Base-by-base conservation (phyloP, 2,888 invertebrate species). In the Muscina levida region DNA sequence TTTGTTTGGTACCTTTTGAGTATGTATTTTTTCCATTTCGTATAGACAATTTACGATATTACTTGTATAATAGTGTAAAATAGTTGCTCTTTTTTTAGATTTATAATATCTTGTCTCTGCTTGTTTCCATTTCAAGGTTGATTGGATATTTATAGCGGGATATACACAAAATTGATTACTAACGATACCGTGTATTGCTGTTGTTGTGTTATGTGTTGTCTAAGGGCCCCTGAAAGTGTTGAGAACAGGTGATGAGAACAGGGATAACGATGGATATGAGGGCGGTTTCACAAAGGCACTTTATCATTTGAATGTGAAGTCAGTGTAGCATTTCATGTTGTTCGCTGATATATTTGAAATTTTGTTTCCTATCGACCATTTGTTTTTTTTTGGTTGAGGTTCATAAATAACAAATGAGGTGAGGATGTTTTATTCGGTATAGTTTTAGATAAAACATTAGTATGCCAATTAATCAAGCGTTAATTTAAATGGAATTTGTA, bases 81-180 rank as follows among this genome's bases (percentile, higher is more conserved):
- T 68, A 46, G 44, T 31, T 42, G 13, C n/a, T 31, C 70, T 48
- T 6, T 22, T 75, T 72, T 67, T 67, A 42, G 17, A 73, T 68
- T 42, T 53, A 0, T 17, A 13, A 37, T n/a, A n/a, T 62, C 53
- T 24, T 11, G 46, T 48, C 6, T 70, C 0, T 66, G 17, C 42
- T 59, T 71, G 46, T 66, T 67, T 57, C 26, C 57, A 48, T 26
- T 80, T 81, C 77, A 81, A 68, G 81, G 74, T 81, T 81, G 77
- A 77, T 77, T 81, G 72, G 72, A 42, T 75, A 56, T 77, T 62
- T 59, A 68, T 62, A 10, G n/a, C 56, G 77, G 81, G 81, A 75
- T 15, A 77, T 77, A 72, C 62, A 74, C 71, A 56, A 65, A 31
- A 77, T 81, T 77, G 68, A 67, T 62, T 75, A 62, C 39, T 22